These are phyloP conservation scores for Oreortyx pictus DNA, from an alignment of 2,797 vertebrate species.

Conservation along the genomic window DNA sequence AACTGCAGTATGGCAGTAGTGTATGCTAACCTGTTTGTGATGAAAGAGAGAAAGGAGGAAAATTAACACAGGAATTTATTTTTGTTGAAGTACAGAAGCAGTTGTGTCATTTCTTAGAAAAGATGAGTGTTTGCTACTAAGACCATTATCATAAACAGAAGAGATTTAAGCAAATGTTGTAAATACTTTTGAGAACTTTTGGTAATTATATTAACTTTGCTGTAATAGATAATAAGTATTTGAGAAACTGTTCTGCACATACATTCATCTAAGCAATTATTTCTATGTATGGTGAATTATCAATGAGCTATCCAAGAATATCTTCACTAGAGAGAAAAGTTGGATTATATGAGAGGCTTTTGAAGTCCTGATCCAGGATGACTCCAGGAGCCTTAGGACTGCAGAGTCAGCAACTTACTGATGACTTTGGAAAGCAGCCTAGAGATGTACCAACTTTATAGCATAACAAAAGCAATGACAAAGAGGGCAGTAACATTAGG, in stretches of 20 bases:
- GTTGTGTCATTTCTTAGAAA: background rate
- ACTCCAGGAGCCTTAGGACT: background rate
- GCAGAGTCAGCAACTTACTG: background rate
- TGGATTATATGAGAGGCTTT: background rate
- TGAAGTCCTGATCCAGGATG: background rate
- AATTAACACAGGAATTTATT: background rate
- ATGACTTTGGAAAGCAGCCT: background rate
- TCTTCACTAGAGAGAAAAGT: background rate
- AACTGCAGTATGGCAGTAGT: background rate
- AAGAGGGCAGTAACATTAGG: background rate
- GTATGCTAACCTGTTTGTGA: background rate
- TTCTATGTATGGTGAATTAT: background rate
- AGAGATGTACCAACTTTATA: background rate
- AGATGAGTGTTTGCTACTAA: background rate
- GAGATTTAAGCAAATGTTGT: background rate
- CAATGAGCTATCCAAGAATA: no score
- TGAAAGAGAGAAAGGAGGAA: background rate
- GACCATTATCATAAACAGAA: background rate
- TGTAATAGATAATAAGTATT: background rate
- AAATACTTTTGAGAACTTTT: background rate
- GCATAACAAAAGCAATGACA: background rate
- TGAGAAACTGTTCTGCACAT: background rate
- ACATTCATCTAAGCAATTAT: background rate
- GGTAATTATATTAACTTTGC: background rate
- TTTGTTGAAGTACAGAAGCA: background rate